Conservation (phyloP, 2,113 vertebrate genomes). For the Sterrhoptilus dennistouni region DNA sequence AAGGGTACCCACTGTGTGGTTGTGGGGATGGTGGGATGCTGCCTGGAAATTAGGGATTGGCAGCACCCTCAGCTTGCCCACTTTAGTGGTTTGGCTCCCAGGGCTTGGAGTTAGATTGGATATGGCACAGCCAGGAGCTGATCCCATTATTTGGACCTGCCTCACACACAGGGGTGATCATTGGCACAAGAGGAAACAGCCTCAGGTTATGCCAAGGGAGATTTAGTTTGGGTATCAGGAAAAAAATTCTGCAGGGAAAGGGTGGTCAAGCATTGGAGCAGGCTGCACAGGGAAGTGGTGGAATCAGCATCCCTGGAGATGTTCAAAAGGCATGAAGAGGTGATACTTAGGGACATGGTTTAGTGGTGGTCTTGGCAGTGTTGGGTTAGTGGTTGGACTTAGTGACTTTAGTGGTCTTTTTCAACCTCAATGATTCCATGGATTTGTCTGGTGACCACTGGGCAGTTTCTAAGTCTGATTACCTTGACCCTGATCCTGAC, state of each 20-base stretch:
- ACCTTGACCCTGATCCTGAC: background rate
- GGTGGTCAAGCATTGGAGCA: background rate
- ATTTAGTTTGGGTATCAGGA: background rate
- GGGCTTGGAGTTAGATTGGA: background rate
- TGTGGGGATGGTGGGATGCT: background rate
- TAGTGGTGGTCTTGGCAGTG: background rate
- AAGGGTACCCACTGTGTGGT: accelerated
- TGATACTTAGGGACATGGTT: background rate
- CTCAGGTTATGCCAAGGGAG: background rate
- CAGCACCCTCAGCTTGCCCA: background rate
- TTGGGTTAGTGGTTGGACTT: background rate
- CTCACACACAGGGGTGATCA: background rate
- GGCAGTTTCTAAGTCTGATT: background rate
- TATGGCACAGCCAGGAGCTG: background rate
- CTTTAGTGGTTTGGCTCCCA: background rate
- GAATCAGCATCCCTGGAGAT: background rate
- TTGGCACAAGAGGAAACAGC: background rate
- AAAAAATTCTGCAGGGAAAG: background rate
- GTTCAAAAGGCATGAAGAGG: background rate
- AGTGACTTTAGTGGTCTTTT: background rate
- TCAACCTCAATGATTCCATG: background rate
- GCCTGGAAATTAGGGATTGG: background rate
- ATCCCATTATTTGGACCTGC: background rate
- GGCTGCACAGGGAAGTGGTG: background rate
- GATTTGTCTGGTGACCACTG: background rate